Evolutionary conservation across 2,888 invertebrate genomes (phyloP).

Genomic region (Byasa hedistus): DNA sequence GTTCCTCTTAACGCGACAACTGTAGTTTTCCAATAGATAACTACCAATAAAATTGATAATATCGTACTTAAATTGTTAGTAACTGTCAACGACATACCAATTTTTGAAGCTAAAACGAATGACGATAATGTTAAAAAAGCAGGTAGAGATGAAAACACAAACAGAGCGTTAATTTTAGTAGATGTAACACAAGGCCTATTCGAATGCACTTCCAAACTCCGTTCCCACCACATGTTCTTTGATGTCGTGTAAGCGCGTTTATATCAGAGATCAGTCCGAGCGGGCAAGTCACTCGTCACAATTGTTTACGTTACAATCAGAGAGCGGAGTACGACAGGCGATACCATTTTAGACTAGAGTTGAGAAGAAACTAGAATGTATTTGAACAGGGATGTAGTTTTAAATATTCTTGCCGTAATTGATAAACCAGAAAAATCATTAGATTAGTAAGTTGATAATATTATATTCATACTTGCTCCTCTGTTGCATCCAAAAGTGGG

Average conservation of each 20-base stretch:
- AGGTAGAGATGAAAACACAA: not conserved
- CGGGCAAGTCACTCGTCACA: slow-evolving; percentile 36
- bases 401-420: not conserved
- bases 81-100: too few relatives aligned
- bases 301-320: slow-evolving; percentile 38
- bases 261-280: slow-evolving; percentile 25
- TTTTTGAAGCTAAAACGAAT: too few relatives aligned
- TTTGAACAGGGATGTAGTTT: not conserved
- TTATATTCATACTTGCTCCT: not conserved
- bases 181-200: slow-evolving; percentile 2
- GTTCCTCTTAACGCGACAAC: too few relatives aligned
- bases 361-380: slow-evolving; percentile 11
- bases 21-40: too few relatives aligned
- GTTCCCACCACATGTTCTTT: slow-evolving; percentile 39
- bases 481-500: too few relatives aligned
- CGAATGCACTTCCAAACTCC: slow-evolving; percentile 13
- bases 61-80: too few relatives aligned
- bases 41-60: too few relatives aligned
- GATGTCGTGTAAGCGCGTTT: slow-evolving; percentile 35
- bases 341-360: slow-evolving; percentile 9
- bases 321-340: slow-evolving; percentile 32
- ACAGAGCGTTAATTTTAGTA: not conserved
- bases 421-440: not conserved
- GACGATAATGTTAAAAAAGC: too few relatives aligned
- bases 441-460: not conserved